Evolutionary conservation across 2,113 vertebrate genomes (phyloP).

Genomic region (Otocyon megalotis): DNA sequence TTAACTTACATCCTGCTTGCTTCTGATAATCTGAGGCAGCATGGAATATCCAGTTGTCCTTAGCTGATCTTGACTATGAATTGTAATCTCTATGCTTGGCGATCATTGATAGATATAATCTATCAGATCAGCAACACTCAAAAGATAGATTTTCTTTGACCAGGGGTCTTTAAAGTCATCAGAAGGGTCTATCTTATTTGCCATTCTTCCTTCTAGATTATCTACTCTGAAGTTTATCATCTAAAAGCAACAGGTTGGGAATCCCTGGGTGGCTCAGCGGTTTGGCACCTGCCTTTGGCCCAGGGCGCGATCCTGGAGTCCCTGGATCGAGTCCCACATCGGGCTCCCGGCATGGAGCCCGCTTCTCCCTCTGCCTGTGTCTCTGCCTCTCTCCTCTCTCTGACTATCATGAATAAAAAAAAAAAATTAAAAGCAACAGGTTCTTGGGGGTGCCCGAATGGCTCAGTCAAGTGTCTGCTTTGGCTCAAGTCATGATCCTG

Average conservation of each 20-base stretch:
- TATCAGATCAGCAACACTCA: not conserved
- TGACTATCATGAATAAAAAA: no score
- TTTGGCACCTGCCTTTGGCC: not conserved
- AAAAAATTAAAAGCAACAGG: no score
- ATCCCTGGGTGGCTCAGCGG: not conserved
- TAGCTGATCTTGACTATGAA: not conserved
- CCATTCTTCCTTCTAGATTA: not conserved
- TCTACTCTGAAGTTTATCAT: not conserved
- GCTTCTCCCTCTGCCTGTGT: no score
- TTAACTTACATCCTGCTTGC: not conserved
- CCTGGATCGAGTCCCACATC: not conserved
- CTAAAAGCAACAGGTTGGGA: not conserved
- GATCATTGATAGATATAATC: not conserved
- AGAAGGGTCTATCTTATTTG: not conserved
- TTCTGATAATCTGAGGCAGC: not conserved
- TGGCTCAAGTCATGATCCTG: not conserved
- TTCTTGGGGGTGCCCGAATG: not conserved
- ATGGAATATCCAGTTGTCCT: not conserved
- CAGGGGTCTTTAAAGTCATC: not conserved
- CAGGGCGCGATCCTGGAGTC: not conserved
- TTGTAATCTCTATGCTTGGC: not conserved
- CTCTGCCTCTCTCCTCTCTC: no score
- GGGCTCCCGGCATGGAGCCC: not conserved
- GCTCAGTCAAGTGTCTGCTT: not conserved
- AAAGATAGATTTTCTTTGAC: not conserved